These are phyloP conservation scores for Ranitomeya variabilis DNA, from an alignment of 2,113 vertebrate genomes.

Conservation along the genomic window DNA sequence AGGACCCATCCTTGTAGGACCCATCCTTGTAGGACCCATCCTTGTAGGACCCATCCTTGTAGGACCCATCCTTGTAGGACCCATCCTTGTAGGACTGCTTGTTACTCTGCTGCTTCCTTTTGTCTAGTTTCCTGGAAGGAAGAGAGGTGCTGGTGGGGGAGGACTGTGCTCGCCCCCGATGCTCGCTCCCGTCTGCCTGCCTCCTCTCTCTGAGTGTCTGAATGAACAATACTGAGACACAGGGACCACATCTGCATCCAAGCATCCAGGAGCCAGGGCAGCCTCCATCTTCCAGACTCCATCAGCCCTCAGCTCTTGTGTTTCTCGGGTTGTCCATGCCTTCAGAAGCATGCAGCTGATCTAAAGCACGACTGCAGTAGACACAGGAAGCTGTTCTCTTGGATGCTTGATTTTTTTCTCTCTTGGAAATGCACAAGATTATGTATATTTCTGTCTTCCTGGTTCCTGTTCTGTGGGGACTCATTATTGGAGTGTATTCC, in stretches of 20 bases:
- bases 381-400: slow-evolving; percentile 66
- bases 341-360: slow-evolving; percentile 79
- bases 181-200: slow-evolving; percentile 59
- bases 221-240: slow-evolving; percentile 67
- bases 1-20: too few species aligned
- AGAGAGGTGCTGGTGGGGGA: slow-evolving; percentile 6
- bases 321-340: slow-evolving; percentile 59
- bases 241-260: slow-evolving; percentile 69
- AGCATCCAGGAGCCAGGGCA: slow-evolving; percentile 69
- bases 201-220: slow-evolving; percentile 58
- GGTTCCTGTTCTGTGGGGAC: slow-evolving; percentile 87
- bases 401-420: slow-evolving; percentile 80
- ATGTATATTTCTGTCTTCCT: slow-evolving; percentile 86
- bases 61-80: too few species aligned
- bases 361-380: slow-evolving; percentile 68
- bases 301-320: slow-evolving; percentile 26
- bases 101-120: too few species aligned
- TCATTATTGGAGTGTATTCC: slow-evolving; percentile 86
- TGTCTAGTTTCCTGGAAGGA: background rate
- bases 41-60: too few species aligned
- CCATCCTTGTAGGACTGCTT: too few species aligned
- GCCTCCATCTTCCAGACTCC: slow-evolving; percentile 64
- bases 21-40: too few species aligned
- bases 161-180: slow-evolving; percentile 30
- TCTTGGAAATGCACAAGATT: slow-evolving; percentile 93